Percentiles rank a stretch among this genome's conserved stretches.
Conservation (phyloP, 2,797 vertebrate genomes). For the Malurus splendens region DNA sequence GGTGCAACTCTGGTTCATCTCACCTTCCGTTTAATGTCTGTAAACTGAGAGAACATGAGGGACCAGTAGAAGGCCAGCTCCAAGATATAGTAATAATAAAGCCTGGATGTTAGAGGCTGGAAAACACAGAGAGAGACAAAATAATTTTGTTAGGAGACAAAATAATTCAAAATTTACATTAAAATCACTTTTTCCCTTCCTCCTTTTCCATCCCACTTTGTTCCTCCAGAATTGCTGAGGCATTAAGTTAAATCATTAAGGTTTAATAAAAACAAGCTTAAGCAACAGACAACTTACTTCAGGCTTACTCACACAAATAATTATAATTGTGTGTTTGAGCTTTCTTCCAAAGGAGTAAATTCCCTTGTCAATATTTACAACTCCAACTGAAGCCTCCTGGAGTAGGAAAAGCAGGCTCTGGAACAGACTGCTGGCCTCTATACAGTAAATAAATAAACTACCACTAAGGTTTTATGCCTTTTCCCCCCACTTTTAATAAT, state of each 20-base stretch:
- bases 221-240: neutral
- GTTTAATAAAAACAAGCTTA: neutral
- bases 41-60: slow-evolving; percentile 98
- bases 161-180: neutral
- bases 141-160: slow-evolving; percentile 6
- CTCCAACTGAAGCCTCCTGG: neutral
- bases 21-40: slow-evolving; percentile 96
- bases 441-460: neutral
- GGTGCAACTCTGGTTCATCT: slow-evolving; percentile 52
- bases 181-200: neutral
- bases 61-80: slow-evolving; percentile 96
- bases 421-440: neutral
- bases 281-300: neutral
- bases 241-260: neutral
- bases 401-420: neutral
- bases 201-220: neutral
- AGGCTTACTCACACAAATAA: neutral
- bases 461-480: neutral
- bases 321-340: neutral
- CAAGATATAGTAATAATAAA: slow-evolving; percentile 89
- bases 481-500: neutral
- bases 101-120: slow-evolving; percentile 84
- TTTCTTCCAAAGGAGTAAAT: neutral
- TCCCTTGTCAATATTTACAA: neutral
- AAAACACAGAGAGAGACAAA: neutral